Conservation (phyloP, 1,140 invertebrate genomes). For the Battus philenor region DNA sequence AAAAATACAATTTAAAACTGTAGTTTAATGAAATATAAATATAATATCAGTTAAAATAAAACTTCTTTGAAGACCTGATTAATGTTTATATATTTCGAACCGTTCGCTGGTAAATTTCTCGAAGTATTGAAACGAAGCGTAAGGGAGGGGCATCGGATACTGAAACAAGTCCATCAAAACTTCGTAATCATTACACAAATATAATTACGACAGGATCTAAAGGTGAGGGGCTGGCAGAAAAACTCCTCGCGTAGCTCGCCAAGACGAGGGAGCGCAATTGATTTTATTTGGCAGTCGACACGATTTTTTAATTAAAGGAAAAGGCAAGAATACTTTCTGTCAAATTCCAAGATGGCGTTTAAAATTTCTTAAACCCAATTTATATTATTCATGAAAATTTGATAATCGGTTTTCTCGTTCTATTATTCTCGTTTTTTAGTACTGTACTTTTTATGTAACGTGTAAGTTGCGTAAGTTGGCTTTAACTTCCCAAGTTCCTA, state of each 20-base stretch:
- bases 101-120: background rate
- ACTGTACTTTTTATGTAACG: no score
- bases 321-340: slow-evolving; percentile 15
- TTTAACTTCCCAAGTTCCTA: no score
- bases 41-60: no score
- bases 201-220: slow-evolving; percentile 40
- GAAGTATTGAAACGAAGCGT: background rate
- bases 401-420: no score
- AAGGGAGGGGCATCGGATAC: background rate
- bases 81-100: no score
- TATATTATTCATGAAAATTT: no score
- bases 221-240: slow-evolving; percentile 40
- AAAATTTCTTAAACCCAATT: no score
- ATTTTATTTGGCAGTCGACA: slow-evolving; percentile 67
- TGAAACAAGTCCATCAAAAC: slow-evolving; percentile 29
- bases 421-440: no score
- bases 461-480: no score
- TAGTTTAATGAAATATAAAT: no score
- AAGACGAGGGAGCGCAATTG: slow-evolving; percentile 39
- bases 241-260: slow-evolving; percentile 32
- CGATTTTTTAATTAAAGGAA: slow-evolving; percentile 68
- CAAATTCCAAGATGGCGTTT: slow-evolving; percentile 1
- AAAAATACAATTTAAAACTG: no score
- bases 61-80: no score
- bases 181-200: slow-evolving; percentile 47